Base-by-base conservation (phyloP, 2,888 invertebrate species). In the Mesorhabditis spiculigera region DNA sequence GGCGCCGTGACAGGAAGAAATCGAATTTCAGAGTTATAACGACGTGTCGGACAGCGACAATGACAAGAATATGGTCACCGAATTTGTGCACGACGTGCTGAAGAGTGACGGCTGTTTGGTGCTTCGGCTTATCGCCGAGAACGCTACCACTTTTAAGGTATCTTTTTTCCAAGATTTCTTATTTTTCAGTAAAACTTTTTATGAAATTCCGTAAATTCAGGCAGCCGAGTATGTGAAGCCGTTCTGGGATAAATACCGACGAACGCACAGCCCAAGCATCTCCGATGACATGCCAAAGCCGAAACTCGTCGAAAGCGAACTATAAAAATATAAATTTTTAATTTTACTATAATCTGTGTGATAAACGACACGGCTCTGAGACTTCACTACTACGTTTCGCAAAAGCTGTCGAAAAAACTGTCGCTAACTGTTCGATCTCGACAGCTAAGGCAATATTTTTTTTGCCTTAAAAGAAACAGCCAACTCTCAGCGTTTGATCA, bases 41-140 rank as follows among this genome's bases (percentile, higher is more conserved):
- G 68, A 43, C 43, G 28, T 58, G 42, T 61, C 64, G 5, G 67
- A 50, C 16, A 50, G 65, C n/a, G 28, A 44, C 8, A 28, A 28
- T 28, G 28, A 28, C 28, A 28, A 28, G 28, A 65, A 45, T 10
- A 69, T 67, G 69, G 68, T 71, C n/a, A 66, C 63, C 43, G 71
- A 69, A n/a, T 85, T 85, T 72, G 74, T 78, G 43, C 64, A 70
- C 4, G 66, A 76, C n/a, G 72, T 77, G 45, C 74, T 85, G 67
- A 78, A 78, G 64, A 76, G 69, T 50, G 86, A 86, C 67, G 85
- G 85, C 43, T 75, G 84, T 28, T 71, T 78, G 42, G 66, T 86
- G 45, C 70, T 83, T 5, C 78, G 82, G 45, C 71, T 85, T 45
- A 75, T 86, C 45, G 76, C 79, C 64, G 78, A 81, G 41, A 85